Conservation (phyloP, 1,140 invertebrate genomes). For the Planococcus citri region DNA sequence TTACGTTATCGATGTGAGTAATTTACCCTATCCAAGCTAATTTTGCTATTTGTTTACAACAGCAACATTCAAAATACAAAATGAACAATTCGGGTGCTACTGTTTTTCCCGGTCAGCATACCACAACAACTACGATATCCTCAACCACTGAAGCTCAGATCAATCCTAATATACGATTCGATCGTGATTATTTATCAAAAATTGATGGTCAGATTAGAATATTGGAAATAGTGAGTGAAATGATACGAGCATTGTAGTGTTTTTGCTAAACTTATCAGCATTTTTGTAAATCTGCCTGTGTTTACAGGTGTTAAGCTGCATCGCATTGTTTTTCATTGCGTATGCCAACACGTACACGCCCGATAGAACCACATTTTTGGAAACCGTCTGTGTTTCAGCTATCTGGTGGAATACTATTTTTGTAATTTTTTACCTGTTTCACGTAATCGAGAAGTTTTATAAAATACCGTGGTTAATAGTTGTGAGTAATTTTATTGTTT, state of each 20-base stretch:
- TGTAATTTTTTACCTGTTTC: slow-evolving; percentile 68
- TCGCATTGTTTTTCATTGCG: not conserved
- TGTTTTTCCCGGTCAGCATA: not conserved
- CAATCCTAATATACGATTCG: not conserved
- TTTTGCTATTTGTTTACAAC: too few species aligned
- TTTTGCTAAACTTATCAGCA: not conserved
- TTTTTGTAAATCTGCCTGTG: not conserved
- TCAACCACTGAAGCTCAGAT: not conserved
- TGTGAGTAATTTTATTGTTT: slow-evolving; percentile 40
- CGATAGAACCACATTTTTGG: not conserved
- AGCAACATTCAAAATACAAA: too few species aligned
- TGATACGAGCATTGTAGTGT: not conserved
- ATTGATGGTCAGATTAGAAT: not conserved
- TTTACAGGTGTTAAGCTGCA: not conserved
- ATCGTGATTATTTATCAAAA: not conserved
- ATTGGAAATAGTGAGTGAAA: not conserved
- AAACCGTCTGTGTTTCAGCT: not conserved
- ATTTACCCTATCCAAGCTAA: too few species aligned
- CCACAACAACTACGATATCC: not conserved
- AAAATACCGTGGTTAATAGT: slow-evolving; percentile 78
- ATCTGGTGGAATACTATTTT: slow-evolving; percentile 36
- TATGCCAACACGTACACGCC: not conserved
- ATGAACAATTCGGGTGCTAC: not conserved
- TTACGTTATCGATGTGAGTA: too few species aligned
- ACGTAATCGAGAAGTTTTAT: slow-evolving; percentile 70